Conservation (phyloP, 2,113 vertebrate species). For the Hoplias malabaricus region DNA sequence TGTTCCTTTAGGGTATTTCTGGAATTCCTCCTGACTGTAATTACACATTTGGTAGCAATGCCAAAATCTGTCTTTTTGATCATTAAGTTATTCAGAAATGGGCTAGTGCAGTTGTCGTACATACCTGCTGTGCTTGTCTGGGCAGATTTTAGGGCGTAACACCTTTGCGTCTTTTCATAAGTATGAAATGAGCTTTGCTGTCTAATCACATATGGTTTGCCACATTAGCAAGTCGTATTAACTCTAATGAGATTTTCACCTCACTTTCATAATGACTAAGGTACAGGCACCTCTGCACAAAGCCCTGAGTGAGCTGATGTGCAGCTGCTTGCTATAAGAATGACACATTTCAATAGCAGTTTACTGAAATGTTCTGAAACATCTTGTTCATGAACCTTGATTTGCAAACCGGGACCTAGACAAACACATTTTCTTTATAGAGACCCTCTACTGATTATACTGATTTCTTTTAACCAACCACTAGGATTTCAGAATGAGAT, state of each 20-base stretch:
- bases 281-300: background rate
- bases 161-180: background rate
- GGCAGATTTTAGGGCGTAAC: background rate
- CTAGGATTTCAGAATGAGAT: too few relatives aligned
- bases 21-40: background rate
- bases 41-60: background rate
- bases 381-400: background rate
- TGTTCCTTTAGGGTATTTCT: background rate
- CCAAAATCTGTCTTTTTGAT: conserved; percentile 16
- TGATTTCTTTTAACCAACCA: too few relatives aligned
- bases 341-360: background rate
- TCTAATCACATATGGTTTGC: background rate
- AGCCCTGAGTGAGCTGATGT: background rate
- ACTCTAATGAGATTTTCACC: conserved; percentile 11
- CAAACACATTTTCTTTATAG: background rate
- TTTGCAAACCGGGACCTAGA: background rate
- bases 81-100: background rate
- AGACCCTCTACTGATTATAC: background rate
- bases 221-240: background rate
- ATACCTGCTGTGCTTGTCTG: conserved; percentile 22
- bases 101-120: background rate
- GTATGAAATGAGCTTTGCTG: background rate
- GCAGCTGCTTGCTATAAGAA: background rate
- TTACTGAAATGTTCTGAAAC: background rate
- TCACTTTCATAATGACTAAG: background rate